Base-by-base conservation (phyloP, 2,113 vertebrate species). In the Pardalotus punctatus region DNA sequence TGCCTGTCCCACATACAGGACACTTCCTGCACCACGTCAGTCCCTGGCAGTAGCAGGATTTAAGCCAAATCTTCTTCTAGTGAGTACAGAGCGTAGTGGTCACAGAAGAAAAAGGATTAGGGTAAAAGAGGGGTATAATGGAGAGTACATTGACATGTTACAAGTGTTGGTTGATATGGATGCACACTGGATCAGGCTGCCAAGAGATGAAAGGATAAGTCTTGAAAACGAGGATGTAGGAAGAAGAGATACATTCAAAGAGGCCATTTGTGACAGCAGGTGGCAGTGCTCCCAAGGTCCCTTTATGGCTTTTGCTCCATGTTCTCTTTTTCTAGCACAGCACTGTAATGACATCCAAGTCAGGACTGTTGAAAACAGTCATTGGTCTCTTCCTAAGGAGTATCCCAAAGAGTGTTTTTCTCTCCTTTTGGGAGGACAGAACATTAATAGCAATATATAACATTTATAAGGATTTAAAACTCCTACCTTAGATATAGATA, bases 81-180 rank as follows among this genome's bases (percentile, higher is more conserved):
- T 19, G 53, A 40, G n/a, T 10, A 66, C 0, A 1, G 57, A 47
- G 16, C 7, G 13, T n/a, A 51, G 54, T 0, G 4, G 47, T 42
- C 54, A 62, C 3, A 1, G 14, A 48, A 51, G 48, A n/a, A 38
- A 33, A 86, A 18, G 15, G 61, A 38, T 14, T 14, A 9, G 5
- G 27, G 20, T 13, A 9, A 40, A 64, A 60, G 53, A 28, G 11
- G 35, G 18, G 7, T 33, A 11, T 18, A 43, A 42, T 2, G 11
- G 23, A 47, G 35, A 35, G 12, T 42, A 27, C 66, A 64, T 8
- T 17, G 12, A 67, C 36, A 38, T 10, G 8, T 71, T 51, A 23
- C 42, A 56, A 40, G 23, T 9, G 62, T 22, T 47, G 42, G 23
- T 66, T 56, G 54, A 45, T 12, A 6, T 29, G 31, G 19, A 12